Evolutionary conservation across 2,113 vertebrate genomes (phyloP).

Genomic region (Calidris pygmaea): DNA sequence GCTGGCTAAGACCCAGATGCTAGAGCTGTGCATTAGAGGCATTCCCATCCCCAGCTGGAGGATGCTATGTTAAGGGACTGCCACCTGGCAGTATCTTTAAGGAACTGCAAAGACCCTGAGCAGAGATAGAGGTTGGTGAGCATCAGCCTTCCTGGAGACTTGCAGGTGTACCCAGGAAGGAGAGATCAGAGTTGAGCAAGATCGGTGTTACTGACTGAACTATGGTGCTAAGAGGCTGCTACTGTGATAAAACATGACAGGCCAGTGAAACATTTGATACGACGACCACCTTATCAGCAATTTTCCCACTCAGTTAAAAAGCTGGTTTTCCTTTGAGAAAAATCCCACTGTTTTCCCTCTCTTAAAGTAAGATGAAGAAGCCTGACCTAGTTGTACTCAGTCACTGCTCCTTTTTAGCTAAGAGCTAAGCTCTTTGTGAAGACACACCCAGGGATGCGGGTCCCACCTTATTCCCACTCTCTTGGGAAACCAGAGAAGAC

Average conservation of each 20-base stretch:
- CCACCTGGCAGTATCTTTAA: conserved; percentile 68
- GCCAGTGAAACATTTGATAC: background rate
- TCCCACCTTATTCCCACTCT: background rate
- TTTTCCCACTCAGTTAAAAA: background rate
- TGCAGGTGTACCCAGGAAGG: background rate
- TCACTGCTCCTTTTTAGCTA: background rate
- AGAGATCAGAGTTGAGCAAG: background rate
- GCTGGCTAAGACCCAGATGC: background rate
- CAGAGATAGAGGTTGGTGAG: background rate
- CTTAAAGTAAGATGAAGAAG: background rate
- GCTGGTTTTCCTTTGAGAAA: background rate
- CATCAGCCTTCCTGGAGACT: background rate
- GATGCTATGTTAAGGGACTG: conserved; percentile 42
- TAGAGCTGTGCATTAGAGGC: background rate
- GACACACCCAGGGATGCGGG: background rate
- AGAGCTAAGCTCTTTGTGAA: background rate
- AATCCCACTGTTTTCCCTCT: background rate
- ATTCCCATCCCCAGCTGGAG: background rate
- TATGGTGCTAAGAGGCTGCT: fast-evolving
- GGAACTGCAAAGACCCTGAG: background rate
- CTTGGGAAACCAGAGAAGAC: background rate
- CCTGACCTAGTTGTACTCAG: background rate
- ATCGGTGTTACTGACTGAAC: fast-evolving
- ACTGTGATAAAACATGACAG: background rate
- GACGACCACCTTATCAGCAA: background rate